A percentile compares a stretch with the other conserved stretches of the same genome.
These are phyloP conservation scores for Tragelaphus oryx DNA, from an alignment of 2,797 vertebrate species.

Conservation along the genomic window DNA sequence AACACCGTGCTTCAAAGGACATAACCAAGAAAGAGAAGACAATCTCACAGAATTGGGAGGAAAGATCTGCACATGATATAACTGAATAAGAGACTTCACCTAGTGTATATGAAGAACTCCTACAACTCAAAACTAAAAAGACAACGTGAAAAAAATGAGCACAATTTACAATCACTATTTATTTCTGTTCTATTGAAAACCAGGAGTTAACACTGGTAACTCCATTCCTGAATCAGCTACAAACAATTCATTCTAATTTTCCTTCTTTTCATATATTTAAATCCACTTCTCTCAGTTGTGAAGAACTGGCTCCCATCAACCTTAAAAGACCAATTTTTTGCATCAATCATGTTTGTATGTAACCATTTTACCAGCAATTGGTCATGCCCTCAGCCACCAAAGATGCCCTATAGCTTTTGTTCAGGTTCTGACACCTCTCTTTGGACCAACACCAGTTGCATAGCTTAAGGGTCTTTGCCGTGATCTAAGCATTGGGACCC, in stretches of 20 bases:
- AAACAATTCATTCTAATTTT: background rate
- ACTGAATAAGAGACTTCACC: background rate
- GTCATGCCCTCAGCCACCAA: accelerated
- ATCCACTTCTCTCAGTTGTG: background rate
- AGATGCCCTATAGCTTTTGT: background rate
- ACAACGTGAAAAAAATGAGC: background rate
- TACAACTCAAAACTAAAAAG: background rate
- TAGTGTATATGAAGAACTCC: background rate
- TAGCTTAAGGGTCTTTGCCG: background rate
- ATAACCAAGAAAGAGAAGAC: background rate
- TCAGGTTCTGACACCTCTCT: background rate
- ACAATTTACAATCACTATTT: background rate
- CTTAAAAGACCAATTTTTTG: background rate
- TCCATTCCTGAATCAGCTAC: background rate
- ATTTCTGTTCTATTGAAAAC: background rate
- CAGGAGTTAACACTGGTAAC: background rate
- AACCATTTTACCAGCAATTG: background rate
- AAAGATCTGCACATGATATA: background rate
- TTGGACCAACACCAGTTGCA: background rate
- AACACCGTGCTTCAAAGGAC: background rate
- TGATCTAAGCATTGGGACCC: background rate
- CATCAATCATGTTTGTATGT: background rate
- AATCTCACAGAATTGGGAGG: background rate
- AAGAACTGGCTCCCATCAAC: background rate
- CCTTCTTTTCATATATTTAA: background rate